These are phyloP conservation scores for Lysandra bellargus DNA, from an alignment of 2,888 invertebrate species.

Conservation along the genomic window DNA sequence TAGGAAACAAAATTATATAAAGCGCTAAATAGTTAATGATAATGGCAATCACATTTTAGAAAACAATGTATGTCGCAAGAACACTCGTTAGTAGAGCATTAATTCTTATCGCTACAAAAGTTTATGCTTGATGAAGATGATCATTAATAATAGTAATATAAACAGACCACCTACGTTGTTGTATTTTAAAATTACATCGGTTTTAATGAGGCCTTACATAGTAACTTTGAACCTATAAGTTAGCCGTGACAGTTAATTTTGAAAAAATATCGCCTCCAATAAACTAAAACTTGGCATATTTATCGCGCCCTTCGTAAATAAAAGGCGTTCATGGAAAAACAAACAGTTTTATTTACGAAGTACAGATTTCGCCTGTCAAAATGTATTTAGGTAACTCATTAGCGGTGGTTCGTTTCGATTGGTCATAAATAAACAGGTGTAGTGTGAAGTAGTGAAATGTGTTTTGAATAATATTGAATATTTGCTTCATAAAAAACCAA, in stretches of 20 bases:
- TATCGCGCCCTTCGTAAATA: not conserved
- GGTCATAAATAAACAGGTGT: not conserved
- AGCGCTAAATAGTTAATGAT: not conserved
- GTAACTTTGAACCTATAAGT: constrained; percentile 20
- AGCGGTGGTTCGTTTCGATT: not conserved
- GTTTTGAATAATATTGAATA: too few species aligned
- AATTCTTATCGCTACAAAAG: not conserved
- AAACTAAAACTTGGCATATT: constrained; percentile 15
- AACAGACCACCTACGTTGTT: constrained; percentile 4
- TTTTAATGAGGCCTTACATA: constrained; percentile 1
- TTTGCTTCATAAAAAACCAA: too few species aligned
- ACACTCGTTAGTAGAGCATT: not conserved
- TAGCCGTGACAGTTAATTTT: constrained; percentile 8
- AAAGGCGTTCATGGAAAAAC: not conserved
- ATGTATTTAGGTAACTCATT: not conserved
- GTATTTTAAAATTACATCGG: not conserved
- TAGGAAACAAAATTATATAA: too few species aligned
- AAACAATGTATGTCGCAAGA: not conserved
- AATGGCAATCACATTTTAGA: not conserved
- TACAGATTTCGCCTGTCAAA: not conserved
- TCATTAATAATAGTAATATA: not conserved
- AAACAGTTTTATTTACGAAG: not conserved
- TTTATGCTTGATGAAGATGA: constrained; percentile 9
- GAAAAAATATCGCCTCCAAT: constrained; percentile 21
- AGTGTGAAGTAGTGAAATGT: not conserved